These are phyloP conservation scores for Plebejus anna DNA, from an alignment of 2,888 invertebrate species.

Conservation along the genomic window DNA sequence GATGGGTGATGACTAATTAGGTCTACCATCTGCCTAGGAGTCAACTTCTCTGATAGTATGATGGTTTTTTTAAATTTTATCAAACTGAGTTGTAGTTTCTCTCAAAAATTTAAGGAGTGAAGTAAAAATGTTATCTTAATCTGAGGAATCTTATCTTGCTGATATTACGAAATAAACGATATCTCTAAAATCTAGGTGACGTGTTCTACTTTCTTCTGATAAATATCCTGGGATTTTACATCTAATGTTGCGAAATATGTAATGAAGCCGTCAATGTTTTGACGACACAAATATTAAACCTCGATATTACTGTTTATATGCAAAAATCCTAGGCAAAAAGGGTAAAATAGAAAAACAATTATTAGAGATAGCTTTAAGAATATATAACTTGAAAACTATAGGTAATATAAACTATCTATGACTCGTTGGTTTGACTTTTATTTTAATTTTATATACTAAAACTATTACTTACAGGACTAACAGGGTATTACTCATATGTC, in stretches of 20 bases:
- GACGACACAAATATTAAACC: background rate
- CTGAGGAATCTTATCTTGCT: background rate
- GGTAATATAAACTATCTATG: background rate
- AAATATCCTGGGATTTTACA: background rate
- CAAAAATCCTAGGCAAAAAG: background rate
- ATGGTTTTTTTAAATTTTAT: too few species aligned
- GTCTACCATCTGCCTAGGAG: too few species aligned
- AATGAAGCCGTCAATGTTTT: background rate
- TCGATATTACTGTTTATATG: background rate
- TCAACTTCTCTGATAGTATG: too few species aligned
- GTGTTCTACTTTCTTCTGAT: slow-evolving; percentile 14
- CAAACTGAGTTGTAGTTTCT: background rate
- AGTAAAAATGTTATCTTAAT: background rate
- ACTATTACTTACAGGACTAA: background rate
- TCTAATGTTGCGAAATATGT: background rate
- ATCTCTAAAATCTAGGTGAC: background rate
- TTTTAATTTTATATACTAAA: background rate
- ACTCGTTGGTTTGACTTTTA: background rate
- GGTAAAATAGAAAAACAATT: background rate
- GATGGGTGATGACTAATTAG: too few species aligned
- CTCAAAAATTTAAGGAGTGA: background rate
- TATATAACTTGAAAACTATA: background rate
- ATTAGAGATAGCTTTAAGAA: too few species aligned
- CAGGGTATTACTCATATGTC: slow-evolving; percentile 5
- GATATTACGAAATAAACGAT: background rate